phyloP scores from a whole-genome alignment of 2,797 vertebrate species.

The Pitangus sulphuratus region DNA sequence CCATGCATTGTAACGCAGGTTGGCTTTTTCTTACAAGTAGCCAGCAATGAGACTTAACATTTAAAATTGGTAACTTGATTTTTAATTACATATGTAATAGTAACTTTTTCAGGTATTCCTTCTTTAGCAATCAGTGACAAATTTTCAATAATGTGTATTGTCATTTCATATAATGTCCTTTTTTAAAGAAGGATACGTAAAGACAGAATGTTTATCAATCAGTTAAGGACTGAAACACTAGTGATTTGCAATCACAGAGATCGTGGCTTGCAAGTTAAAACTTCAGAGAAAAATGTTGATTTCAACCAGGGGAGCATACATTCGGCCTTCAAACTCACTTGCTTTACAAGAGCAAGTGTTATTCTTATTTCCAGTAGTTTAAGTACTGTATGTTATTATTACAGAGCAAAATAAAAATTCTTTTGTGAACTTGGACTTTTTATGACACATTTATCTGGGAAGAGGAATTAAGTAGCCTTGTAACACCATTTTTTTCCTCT shows the following conservation, averaged over 20 bases:
- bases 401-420: not conserved
- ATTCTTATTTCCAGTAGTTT: not conserved
- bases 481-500: not conserved
- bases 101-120: not conserved
- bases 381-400: not conserved
- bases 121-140: not conserved
- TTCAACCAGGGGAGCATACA: not conserved
- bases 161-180: not conserved
- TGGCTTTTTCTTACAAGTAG: not conserved
- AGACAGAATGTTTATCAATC: not conserved
- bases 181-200: not conserved
- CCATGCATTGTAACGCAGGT: too few species aligned
- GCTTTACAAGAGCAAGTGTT: not conserved
- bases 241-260: not conserved
- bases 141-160: not conserved
- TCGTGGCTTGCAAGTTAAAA: not conserved
- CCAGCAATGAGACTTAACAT: not conserved
- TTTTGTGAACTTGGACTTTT: not conserved
- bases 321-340: not conserved
- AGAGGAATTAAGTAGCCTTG: not conserved
- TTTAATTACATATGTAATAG: not conserved
- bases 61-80: not conserved
- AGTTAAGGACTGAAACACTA: not conserved
- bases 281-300: not conserved
- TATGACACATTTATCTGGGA: not conserved